Evolutionary conservation across 2,113 vertebrate genomes (phyloP), one percentile per base, ranked within the genome.

Genomic region (Abramis brama): DNA sequence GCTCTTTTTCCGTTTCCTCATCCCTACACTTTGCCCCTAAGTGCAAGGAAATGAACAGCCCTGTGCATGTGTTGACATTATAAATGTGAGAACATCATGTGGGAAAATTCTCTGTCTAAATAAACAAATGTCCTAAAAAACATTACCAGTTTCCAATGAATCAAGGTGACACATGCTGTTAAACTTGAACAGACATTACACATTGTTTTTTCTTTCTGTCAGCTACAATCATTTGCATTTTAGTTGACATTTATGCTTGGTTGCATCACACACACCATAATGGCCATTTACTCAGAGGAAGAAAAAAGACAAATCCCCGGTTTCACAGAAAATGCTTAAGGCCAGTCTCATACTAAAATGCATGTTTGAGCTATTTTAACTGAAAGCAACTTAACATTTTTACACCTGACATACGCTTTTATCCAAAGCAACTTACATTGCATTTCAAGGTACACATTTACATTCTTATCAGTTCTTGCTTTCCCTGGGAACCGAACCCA

Each of bases 11-110:
- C 89, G 75, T 92, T 93, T 91, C 92, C 89, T 85, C 90, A 78
- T 89, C 83, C 89, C 89, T 80, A 82, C 88, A 89, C 85, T 88
- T 89, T 86, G 93, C 92, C 87, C 87, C 93, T 91, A 91, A 94
- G 90, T 91, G 90, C 92, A 95, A 91, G 94, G 92, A 96, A 96
- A 93, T 91, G 89, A 78, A 89, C 87, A 84, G 88, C 52, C 86
- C 73, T 90, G 82, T 90, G 94, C 89, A 92, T 91, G 87, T 93
- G 82, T 85, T 95, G 91, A 92, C 87, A 92, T 95, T 94, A 89
- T 87, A 76, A 90, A 86, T 82, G 86, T 81, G 79, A 85, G 50
- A 77, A 87, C 57, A 90, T 88, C 89, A 93, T 86, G 79, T 89
- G 88, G 87, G 91, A 91, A 88, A 83, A 83, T 82, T 91, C 47